Conservation (phyloP, 2,113 vertebrate genomes). For the Lota lota region DNA sequence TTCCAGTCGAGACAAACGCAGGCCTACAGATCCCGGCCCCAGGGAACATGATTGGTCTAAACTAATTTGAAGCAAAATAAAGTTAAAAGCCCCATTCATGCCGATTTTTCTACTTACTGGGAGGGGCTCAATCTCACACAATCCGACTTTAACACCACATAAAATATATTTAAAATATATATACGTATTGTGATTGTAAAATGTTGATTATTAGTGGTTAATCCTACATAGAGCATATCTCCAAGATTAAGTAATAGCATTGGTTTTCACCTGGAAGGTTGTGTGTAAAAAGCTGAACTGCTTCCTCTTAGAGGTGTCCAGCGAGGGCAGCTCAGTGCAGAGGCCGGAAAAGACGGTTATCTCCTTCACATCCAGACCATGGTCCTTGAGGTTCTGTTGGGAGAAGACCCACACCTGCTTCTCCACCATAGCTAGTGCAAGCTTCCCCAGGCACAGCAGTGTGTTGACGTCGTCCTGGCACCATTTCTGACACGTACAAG, state of each 20-base stretch:
- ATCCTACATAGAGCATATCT: too few species aligned
- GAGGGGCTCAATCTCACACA: too few species aligned
- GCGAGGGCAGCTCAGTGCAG: slow-evolving; percentile 50
- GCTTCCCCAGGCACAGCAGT: slow-evolving; percentile 47
- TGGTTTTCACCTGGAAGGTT: slow-evolving; percentile 56
- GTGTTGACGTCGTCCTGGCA: slow-evolving; percentile 16
- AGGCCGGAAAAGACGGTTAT: slow-evolving; percentile 53
- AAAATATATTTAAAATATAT: not conserved
- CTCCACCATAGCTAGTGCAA: slow-evolving; percentile 60
- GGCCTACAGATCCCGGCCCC: too few species aligned
- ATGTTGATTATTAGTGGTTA: too few species aligned
- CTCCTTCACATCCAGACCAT: slow-evolving; percentile 36
- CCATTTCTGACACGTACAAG: slow-evolving; percentile 57
- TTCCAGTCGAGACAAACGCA: too few species aligned
- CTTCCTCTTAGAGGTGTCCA: slow-evolving; percentile 3
- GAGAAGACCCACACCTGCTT: slow-evolving; percentile 43
- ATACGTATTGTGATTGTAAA: not conserved
- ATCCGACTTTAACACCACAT: too few species aligned
- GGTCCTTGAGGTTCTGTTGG: slow-evolving; percentile 45
- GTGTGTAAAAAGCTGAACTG: slow-evolving; percentile 61
- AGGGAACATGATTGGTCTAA: not conserved
- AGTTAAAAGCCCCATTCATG: too few species aligned
- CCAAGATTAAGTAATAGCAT: too few species aligned
- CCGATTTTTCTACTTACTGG: too few species aligned
- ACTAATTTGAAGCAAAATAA: too few species aligned